Base-by-base conservation (phyloP, 1,140 invertebrate species). In the Brachionus rubens region DNA sequence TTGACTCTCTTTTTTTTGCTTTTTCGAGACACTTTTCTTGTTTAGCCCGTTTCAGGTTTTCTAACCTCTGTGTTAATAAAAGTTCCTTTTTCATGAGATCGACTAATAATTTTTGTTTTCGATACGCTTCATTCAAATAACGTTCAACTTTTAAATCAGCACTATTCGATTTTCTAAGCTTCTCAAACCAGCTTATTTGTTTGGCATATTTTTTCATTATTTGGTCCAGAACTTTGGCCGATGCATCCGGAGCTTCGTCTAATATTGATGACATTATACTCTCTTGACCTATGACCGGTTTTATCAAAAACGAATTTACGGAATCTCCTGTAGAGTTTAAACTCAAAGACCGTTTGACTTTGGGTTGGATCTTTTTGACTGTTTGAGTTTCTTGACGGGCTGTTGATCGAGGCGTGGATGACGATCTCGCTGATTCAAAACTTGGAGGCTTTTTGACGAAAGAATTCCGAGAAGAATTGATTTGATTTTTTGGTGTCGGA, bases 81-180 rank as follows among this genome's bases (percentile, higher is more conserved):
- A 84, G 30, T 62, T 85, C 82, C 52, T 85, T 85, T 77, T 80
- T 82, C 78, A 84, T 81, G 16, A 83, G 81, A 24, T 81, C 79
- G 2, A 81, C 79, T 67, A 85, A 70, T 7, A 83, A 77, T 67
- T 81, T 78, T 77, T 84, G 83, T 76, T 81, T 79, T 56, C 78
- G 79, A 47, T 82, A 81, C 41, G 83, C 82, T 54, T 84, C 81
- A 46, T 83, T 81, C 19, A 84, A 14, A 82, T 84, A 77, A 9
- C n/a, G n/a, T 30, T 65, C 50, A 72, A 77, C 80, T 82, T 80
- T 46, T 77, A 50, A 54, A 82, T 81, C 9, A 80, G 80, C 40
- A 77, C 79, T 41, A 78, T 82, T 59, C 24, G 24, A 24, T 21
- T 36, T 5, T 33, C 82, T 84, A 7, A 81, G 79, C 19, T 80